Evolutionary conservation across 2,888 invertebrate species (phyloP), one percentile per base, ranked within the genome.

Genomic region (Lasius fuliginosus): DNA sequence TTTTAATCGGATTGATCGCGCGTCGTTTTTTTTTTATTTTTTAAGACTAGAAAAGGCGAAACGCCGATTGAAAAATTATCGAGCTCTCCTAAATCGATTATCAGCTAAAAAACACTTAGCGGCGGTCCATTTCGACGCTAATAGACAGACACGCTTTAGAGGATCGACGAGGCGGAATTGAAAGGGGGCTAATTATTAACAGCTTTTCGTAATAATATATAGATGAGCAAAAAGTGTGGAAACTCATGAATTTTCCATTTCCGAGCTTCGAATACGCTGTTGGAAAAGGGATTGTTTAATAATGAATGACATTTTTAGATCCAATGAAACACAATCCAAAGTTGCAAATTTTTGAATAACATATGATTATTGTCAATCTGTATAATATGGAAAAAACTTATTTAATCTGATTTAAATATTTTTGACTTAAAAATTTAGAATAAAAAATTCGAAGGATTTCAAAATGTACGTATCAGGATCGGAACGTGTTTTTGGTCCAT

Each of bases 91-190:
- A 42, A 77, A 68, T 77, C 56, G 69, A 68, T 77, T 77, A 77
- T n/a, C 56, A 58, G 68, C 30, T 77, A 68, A 77, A 77, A 77
- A 77, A 68, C 56, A 77, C 77, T 77, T 77, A 77, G 30, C 33
- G 67, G 36, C 67, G 56, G 5, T 40, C 77, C 68, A 68, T 77
- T 77, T 77, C 30, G 56, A 58, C 68, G 68, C 56, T 77, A 42
- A 68, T 77, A 68, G 67, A 53, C 40, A 53, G 68, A 56, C 53
- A 27, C 30, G 40, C 53, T 56, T 67, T 30, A 56, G n/a, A 53
- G 56, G 27, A 5, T 11, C 67, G 36, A 65, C 36, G 9, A 56
- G 40, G 40, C 40, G 40, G 68, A 42, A 67, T 18, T 67, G 36
- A 53, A 77, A 77, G 40, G 23, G 23, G 56, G 76, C 53, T 68